These are phyloP conservation scores for Drosophila tristis DNA, from an alignment of 1,140 invertebrate species.

Conservation along the genomic window DNA sequence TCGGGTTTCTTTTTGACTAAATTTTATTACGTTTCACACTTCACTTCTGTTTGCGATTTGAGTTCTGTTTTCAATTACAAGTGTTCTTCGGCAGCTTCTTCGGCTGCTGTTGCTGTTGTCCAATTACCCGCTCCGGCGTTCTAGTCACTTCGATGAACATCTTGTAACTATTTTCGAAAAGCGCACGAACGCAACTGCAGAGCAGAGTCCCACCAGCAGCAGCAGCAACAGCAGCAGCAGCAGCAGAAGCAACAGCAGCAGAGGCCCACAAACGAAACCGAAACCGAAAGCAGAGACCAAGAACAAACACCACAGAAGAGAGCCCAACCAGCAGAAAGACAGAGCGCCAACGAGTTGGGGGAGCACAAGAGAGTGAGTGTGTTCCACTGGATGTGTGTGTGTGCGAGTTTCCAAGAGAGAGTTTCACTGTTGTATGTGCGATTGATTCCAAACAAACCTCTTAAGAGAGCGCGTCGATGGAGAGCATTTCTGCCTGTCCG, in stretches of 20 bases:
- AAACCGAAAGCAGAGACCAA: conserved; percentile 57
- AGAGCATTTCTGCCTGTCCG: conserved; percentile 10
- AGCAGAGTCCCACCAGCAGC: conserved; percentile 57
- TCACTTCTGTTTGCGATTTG: conserved; percentile 28
- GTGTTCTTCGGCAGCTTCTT: conserved; percentile 51
- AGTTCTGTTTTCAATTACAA: conserved; percentile 41
- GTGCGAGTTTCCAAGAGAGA: conserved; percentile 22
- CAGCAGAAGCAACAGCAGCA: conserved; percentile 22
- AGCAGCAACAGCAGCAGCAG: conserved; percentile 40
- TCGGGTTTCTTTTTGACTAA: conserved; percentile 2
- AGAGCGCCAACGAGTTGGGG: conserved; percentile 46
- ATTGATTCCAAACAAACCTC: conserved; percentile 5
- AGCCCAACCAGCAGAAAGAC: conserved; percentile 19
- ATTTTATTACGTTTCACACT: conserved; percentile 23
- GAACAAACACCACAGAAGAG: conserved; percentile 39
- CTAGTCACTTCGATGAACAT: conserved; percentile 83
- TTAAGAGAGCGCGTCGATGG: conserved; percentile 39
- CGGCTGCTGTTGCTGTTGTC: conserved; percentile 53
- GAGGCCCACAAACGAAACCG: conserved; percentile 61
- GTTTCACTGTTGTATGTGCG: background rate
- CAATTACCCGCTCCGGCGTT: conserved; percentile 80
- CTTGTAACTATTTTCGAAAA: conserved; percentile 84
- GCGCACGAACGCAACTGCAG: conserved; percentile 83
- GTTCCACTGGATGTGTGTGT: too few relatives aligned
- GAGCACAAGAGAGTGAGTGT: conserved; percentile 3